Evolutionary conservation across 1,140 invertebrate genomes (phyloP).

Genomic region (Caenorhabditis tropicalis): DNA sequence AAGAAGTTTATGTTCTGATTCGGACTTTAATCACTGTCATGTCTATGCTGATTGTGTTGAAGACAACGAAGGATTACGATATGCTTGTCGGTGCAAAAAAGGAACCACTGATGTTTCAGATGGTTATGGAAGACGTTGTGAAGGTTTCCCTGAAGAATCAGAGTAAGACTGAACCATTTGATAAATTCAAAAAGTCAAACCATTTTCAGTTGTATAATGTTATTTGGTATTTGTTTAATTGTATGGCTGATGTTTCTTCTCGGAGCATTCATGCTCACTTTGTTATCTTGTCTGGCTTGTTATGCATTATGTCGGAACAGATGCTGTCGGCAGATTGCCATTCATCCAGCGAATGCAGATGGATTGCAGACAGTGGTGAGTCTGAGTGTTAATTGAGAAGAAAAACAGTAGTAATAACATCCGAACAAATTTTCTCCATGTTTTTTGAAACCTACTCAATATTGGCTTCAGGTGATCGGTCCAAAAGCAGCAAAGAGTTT

Average conservation of each 20-base stretch:
- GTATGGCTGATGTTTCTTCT: slow-evolving; percentile 43
- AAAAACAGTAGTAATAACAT: background rate
- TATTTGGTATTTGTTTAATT: slow-evolving; percentile 50
- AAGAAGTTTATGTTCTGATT: background rate
- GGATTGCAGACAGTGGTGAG: slow-evolving; percentile 1
- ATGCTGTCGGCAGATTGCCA: background rate
- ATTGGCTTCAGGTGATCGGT: background rate
- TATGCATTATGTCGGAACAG: background rate
- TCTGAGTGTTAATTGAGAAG: background rate
- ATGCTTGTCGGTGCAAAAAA: slow-evolving; percentile 30
- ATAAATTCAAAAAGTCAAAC: no score
- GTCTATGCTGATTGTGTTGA: background rate
- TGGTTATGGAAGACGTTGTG: slow-evolving; percentile 36
- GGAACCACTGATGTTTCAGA: slow-evolving; percentile 35
- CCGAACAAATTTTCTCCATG: no score
- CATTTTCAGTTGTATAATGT: slow-evolving; percentile 45
- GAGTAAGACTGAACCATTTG: background rate
- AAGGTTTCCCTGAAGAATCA: slow-evolving; percentile 35
- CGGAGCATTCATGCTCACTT: background rate
- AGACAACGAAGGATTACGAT: slow-evolving; percentile 20
- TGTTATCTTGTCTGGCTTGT: background rate
- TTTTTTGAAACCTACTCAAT: no score
- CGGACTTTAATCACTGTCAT: slow-evolving; percentile 41
- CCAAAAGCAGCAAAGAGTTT: background rate
- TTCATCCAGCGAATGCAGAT: background rate